Evolutionary conservation across 1,140 invertebrate species (phyloP), one percentile per base, ranked within the genome.

Genomic region (Condylostylus longicornis): DNA sequence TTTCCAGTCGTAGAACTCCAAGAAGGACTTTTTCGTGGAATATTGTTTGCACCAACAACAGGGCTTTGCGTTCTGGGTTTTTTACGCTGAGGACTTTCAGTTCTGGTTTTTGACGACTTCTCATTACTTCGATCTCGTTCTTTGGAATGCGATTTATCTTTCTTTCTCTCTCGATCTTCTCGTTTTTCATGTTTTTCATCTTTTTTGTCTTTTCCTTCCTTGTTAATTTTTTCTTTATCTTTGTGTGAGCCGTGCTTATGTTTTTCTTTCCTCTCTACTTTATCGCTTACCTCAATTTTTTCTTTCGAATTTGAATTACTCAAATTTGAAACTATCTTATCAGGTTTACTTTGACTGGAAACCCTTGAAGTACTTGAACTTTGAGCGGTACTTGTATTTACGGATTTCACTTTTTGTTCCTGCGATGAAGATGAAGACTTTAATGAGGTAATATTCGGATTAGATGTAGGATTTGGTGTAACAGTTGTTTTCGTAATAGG

Each of bases 401-500:
- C n/a, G n/a, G n/a, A n/a, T n/a, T n/a, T n/a, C n/a, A n/a, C n/a
- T n/a, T n/a, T n/a, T n/a, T n/a, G n/a, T n/a, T n/a, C n/a, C n/a
- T n/a, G n/a, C n/a, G n/a, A n/a, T n/a, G n/a, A n/a, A n/a, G n/a
- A n/a, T n/a, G n/a, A n/a, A n/a, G n/a, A n/a, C n/a, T n/a, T n/a
- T n/a, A n/a, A n/a, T n/a, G n/a, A n/a, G n/a, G n/a, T 46, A 44
- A 15, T 57, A 45, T 69, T 71, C 7, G 47, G 38, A 37, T 53
- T 49, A 6, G 60, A 58, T 17, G 62, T 60, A 47, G 65, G 44
- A 70, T 76, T 37, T 3, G 52, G 42, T n/a, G n/a, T n/a, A n/a
- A n/a, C n/a, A 39, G 66, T 66, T 4, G 71, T 71, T 50, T 82
- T 82, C 18, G 69, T 73, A 39, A 87, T 78, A 2, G 82, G 81